Evolutionary conservation across 2,888 invertebrate genomes (phyloP).

Genomic region (Dynastes hyllus): DNA sequence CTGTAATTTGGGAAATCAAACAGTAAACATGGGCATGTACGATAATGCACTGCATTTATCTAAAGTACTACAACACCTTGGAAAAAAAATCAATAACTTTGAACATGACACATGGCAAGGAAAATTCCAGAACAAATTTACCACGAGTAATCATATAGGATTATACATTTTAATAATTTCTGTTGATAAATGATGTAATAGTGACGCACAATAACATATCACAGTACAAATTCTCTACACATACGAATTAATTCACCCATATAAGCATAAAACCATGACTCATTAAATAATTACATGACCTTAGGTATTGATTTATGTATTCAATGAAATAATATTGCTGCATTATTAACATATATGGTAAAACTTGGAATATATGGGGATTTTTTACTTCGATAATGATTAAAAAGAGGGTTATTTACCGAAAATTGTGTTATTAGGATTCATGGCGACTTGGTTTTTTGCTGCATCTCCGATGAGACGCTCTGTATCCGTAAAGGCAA

Average conservation of each 20-base stretch:
- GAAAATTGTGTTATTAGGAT: conserved; percentile 91
- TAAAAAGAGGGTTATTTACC: conserved; percentile 72
- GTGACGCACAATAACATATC: neutral
- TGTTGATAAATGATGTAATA: neutral
- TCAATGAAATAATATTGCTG: neutral
- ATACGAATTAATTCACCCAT: neutral
- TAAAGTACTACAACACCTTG: neutral
- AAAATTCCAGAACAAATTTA: conserved; percentile 3
- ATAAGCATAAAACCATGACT: conserved; percentile 13
- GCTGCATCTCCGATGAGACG: conserved; percentile 89
- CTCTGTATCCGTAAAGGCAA: conserved; percentile 90
- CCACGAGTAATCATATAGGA: neutral
- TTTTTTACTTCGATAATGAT: neutral
- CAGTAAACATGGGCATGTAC: too few relatives aligned
- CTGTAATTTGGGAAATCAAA: too few relatives aligned
- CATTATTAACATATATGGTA: conserved; percentile 7
- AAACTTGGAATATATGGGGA: neutral
- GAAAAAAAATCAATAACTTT: conserved; percentile 4
- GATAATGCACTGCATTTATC: too few relatives aligned
- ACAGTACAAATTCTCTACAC: neutral
- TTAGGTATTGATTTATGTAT: conserved; percentile 29
- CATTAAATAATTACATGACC: conserved; percentile 1
- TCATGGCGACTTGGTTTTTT: conserved; percentile 90
- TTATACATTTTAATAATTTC: neutral
- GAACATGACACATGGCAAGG: too few relatives aligned